Conservation (phyloP, 2,888 invertebrate genomes). For the Himalopsyche kuldschensis region DNA sequence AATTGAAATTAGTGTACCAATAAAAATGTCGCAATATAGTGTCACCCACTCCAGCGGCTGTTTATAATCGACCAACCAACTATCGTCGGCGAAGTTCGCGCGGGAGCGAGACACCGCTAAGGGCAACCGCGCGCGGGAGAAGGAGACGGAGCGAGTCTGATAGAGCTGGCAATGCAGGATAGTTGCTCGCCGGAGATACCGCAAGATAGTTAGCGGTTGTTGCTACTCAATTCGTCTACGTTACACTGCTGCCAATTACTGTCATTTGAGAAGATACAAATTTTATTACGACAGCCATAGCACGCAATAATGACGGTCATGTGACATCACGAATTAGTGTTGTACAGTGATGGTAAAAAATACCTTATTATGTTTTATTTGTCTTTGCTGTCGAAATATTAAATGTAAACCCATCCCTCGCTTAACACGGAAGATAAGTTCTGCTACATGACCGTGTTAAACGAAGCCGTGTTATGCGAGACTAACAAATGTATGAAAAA, state of each 20-base stretch:
- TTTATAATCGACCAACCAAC: conserved; percentile 31
- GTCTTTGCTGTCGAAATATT: too few relatives aligned
- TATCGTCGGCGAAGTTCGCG: conserved; percentile 5
- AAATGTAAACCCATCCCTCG: too few relatives aligned
- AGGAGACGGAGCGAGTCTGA: background rate
- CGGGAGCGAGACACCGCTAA: background rate
- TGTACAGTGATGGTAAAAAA: too few relatives aligned
- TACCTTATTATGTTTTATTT: too few relatives aligned
- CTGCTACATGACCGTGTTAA: too few relatives aligned
- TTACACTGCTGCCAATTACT: background rate
- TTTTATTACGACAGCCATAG: background rate
- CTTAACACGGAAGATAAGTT: too few relatives aligned
- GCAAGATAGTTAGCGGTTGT: conserved; percentile 24
- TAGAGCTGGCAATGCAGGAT: conserved; percentile 17
- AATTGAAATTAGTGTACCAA: background rate
- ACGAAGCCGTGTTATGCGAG: too few relatives aligned
- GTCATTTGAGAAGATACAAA: background rate
- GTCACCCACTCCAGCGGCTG: conserved; percentile 24
- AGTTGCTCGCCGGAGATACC: conserved; percentile 4
- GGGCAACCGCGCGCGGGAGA: background rate
- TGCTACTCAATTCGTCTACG: background rate
- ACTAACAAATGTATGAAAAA: too few relatives aligned
- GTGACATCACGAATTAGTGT: too few relatives aligned
- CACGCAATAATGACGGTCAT: background rate
- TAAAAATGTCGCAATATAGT: conserved; percentile 3